Conservation (phyloP, 2,113 vertebrate species). For the Onychostruthus taczanowskii region DNA sequence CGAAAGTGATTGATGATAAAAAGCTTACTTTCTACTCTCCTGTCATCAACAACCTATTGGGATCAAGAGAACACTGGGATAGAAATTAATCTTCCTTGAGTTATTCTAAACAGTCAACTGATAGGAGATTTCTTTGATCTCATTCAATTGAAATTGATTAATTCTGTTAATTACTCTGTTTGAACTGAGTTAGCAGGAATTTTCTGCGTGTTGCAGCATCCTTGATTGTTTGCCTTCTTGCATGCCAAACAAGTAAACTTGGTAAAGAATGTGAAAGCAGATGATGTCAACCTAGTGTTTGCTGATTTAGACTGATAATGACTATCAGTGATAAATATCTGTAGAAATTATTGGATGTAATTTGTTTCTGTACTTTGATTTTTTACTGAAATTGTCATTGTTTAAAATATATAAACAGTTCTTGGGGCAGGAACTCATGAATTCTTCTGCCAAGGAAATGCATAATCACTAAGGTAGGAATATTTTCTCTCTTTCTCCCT, state of each 20-base stretch:
- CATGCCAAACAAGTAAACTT: neutral
- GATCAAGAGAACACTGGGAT: conserved; percentile 40
- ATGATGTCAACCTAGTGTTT: neutral
- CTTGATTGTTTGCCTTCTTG: neutral
- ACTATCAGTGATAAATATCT: neutral
- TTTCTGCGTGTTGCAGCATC: neutral
- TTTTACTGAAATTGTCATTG: neutral
- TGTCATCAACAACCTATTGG: conserved; percentile 34
- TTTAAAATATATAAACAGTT: conserved; percentile 1
- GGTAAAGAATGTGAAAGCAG: neutral
- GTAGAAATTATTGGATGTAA: neutral
- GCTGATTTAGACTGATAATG: neutral
- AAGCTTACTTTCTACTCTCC: conserved; percentile 16
- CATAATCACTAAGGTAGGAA: neutral
- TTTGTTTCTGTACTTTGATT: conserved; percentile 6
- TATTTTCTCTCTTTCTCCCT: neutral
- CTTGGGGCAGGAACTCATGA: neutral
- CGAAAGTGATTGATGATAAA: conserved; percentile 35
- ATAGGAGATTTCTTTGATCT: conserved; percentile 61
- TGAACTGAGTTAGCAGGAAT: conserved; percentile 56
- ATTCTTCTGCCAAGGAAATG: neutral
- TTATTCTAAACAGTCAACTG: conserved; percentile 40
- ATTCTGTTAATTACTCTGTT: conserved; percentile 58
- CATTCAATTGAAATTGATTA: conserved; percentile 48
- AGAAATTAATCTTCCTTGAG: conserved; percentile 50